Conservation (phyloP, 2,888 invertebrate genomes). For the Leptopterna dolabrata region DNA sequence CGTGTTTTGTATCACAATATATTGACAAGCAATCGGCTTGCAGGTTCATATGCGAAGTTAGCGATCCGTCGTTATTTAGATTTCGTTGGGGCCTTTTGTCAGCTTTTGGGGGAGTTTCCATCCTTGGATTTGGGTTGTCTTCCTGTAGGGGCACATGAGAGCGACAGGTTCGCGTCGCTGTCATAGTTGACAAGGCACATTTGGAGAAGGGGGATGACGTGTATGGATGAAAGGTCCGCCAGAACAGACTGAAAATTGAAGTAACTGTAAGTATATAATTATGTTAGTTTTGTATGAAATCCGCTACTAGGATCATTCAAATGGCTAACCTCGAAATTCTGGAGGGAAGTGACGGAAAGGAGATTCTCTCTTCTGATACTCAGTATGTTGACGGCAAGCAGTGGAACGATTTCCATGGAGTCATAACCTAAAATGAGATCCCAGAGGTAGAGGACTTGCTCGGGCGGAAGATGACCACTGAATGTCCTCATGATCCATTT, state of each 20-base stretch:
- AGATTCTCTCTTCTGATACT: slow-evolving; percentile 89
- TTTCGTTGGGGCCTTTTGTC: slow-evolving; percentile 13
- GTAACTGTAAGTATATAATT: neutral
- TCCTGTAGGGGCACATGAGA: slow-evolving; percentile 40
- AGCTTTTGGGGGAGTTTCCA: slow-evolving; percentile 41
- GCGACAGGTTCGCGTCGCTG: slow-evolving; percentile 29
- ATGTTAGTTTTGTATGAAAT: no score
- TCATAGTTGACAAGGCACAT: slow-evolving; percentile 73
- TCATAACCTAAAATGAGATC: slow-evolving; percentile 93
- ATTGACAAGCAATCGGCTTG: neutral
- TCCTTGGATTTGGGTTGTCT: slow-evolving; percentile 35
- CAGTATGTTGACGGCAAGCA: slow-evolving; percentile 86
- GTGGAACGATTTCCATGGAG: slow-evolving; percentile 87
- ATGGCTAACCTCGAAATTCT: slow-evolving; percentile 78
- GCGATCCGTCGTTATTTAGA: neutral
- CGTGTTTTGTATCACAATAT: neutral
- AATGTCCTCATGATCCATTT: slow-evolving; percentile 98
- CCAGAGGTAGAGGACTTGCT: slow-evolving; percentile 92
- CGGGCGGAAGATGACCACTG: slow-evolving; percentile 92
- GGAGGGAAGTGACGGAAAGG: slow-evolving; percentile 78
- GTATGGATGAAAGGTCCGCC: slow-evolving; percentile 87
- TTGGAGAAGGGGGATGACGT: slow-evolving; percentile 86
- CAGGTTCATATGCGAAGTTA: neutral
- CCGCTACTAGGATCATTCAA: no score
- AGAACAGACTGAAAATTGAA: slow-evolving; percentile 74